Percentiles rank a stretch among this genome's conserved stretches.
Conservation (phyloP, 2,888 invertebrate genomes). For the Disparrhopalites patrizii region DNA sequence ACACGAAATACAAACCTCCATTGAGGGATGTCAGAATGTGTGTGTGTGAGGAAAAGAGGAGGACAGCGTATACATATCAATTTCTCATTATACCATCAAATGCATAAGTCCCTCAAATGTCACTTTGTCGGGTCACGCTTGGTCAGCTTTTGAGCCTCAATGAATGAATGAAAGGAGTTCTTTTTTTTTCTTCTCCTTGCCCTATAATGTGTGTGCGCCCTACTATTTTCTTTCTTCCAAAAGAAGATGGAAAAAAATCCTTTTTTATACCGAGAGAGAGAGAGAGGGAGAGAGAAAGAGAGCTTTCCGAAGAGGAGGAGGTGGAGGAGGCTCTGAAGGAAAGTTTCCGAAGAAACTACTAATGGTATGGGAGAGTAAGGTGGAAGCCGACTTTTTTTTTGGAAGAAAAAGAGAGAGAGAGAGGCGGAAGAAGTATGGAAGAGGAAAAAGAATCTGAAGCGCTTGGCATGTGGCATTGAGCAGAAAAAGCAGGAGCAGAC, state of each 20-base stretch:
- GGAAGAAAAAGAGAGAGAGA: not conserved
- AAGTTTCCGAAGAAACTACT: not conserved
- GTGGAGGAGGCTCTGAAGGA: not conserved
- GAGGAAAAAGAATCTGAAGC: too few species aligned
- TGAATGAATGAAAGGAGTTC: conserved; percentile 26
- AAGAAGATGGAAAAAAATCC: not conserved
- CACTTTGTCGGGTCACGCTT: conserved; percentile 30
- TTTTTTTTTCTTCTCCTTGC: conserved; percentile 10
- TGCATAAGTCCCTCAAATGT: conserved; percentile 25
- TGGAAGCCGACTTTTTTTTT: not conserved
- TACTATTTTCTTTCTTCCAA: not conserved
- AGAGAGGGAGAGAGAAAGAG: not conserved
- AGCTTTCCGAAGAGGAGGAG: not conserved
- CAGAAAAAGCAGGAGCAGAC: too few species aligned
- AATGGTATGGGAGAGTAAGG: too few species aligned
- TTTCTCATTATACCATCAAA: too few species aligned
- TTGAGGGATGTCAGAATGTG: not conserved
- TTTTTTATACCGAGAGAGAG: conserved; percentile 1
- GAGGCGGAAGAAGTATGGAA: too few species aligned
- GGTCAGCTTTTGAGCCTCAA: conserved; percentile 29
- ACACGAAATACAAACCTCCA: not conserved
- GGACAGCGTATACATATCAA: too few species aligned
- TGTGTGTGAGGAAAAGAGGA: not conserved
- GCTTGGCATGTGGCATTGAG: too few species aligned
- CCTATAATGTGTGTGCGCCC: not conserved